Percentiles rank a stretch among this genome's conserved stretches.
Conservation (phyloP, 2,113 vertebrate species). For the Craseonycteris thonglongyai region DNA sequence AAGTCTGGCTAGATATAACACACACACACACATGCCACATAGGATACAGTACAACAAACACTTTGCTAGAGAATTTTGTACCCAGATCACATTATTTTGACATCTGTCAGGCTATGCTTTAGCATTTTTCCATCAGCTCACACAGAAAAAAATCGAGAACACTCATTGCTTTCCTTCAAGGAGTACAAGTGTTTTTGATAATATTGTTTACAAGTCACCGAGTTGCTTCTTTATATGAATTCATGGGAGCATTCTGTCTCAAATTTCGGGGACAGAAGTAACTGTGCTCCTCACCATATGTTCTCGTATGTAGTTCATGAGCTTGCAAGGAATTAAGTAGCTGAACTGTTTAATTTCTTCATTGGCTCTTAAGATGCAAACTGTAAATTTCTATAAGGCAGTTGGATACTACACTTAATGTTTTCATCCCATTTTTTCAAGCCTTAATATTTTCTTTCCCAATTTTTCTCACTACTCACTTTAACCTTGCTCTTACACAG, state of each 20-base stretch:
- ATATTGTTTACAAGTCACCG: background rate
- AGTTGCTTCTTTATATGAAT: background rate
- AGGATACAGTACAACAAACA: background rate
- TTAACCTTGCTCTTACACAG: background rate
- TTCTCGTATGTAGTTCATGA: background rate
- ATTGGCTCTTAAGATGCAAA: background rate
- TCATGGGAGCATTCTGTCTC: background rate
- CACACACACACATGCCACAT: background rate
- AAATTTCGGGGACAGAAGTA: background rate
- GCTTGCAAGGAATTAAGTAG: background rate
- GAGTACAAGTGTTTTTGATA: background rate
- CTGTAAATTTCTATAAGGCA: background rate
- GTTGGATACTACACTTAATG: background rate
- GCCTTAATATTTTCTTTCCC: background rate
- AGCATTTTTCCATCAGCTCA: background rate
- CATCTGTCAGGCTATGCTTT: background rate
- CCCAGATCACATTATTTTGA: background rate
- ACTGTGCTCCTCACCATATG: background rate
- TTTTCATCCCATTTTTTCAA: background rate
- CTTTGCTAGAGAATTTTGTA: background rate
- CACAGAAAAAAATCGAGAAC: background rate
- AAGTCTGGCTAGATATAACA: too few relatives aligned
- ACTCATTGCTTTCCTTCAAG: background rate
- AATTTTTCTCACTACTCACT: background rate
- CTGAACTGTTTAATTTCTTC: background rate